Conservation (phyloP, 2,888 invertebrate genomes). For the Chrysina gloriosa region DNA sequence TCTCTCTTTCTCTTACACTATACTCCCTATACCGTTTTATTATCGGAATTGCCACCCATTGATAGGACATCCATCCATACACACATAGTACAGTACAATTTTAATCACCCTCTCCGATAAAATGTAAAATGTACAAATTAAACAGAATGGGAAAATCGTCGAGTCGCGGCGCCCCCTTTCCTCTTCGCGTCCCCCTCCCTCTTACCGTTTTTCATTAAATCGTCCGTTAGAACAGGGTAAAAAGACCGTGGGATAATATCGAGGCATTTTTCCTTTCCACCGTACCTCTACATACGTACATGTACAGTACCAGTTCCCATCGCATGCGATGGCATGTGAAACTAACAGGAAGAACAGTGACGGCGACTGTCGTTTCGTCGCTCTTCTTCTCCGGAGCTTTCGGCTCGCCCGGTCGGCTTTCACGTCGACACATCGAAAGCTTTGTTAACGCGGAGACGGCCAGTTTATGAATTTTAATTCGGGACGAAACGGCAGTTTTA, state of each 20-base stretch:
- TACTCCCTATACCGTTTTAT: neutral
- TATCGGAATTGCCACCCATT: neutral
- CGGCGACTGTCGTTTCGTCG: neutral
- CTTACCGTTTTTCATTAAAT: constrained; percentile 19
- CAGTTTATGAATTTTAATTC: constrained; percentile 29
- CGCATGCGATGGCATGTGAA: neutral
- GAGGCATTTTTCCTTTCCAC: constrained; percentile 10
- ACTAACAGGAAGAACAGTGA: neutral
- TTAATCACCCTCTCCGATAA: neutral
- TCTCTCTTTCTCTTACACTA: neutral
- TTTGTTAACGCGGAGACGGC: constrained; percentile 22
- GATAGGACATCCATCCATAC: neutral
- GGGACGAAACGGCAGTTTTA: neutral
- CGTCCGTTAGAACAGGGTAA: constrained; percentile 23
- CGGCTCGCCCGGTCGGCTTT: neutral
- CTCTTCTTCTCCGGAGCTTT: too few relatives aligned
- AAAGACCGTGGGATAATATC: constrained; percentile 27
- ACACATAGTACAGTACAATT: neutral
- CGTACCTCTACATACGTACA: neutral
- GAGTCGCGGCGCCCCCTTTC: neutral
- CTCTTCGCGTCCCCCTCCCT: constrained; percentile 1
- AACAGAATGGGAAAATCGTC: constrained; percentile 3
- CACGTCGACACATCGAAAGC: constrained; percentile 2
- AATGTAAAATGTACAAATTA: neutral
- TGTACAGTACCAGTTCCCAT: constrained; percentile 6